A percentile compares a stretch with the other conserved stretches of the same genome.
Conservation (phyloP, 2,113 vertebrate species). For the Girardinichthys multiradiatus region DNA sequence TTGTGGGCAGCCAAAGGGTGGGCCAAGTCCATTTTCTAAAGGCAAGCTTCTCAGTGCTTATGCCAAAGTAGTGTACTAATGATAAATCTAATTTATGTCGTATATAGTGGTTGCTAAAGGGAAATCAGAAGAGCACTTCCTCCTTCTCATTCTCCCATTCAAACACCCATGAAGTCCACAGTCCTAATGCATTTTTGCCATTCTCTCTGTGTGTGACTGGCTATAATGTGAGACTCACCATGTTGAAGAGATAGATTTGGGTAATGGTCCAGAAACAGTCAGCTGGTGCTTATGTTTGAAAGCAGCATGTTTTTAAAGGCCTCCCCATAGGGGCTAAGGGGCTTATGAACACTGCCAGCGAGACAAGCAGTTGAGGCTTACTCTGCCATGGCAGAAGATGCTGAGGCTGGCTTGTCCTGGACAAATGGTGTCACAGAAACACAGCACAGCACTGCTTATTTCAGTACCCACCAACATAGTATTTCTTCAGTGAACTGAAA, state of each 20-base stretch:
- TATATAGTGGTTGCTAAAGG: background rate
- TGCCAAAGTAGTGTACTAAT: background rate
- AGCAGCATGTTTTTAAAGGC: constrained; percentile 55
- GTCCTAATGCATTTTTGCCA: constrained; percentile 4
- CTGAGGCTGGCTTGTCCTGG: background rate
- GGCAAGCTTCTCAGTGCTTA: too few species aligned
- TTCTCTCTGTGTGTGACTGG: constrained; percentile 26
- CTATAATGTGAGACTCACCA: constrained; percentile 62
- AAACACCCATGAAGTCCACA: constrained; percentile 9
- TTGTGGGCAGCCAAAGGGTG: too few species aligned
- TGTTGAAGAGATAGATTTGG: constrained; percentile 52
- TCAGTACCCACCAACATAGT: background rate
- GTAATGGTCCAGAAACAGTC: constrained; percentile 34
- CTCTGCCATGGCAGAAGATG: background rate
- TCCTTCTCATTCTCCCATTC: constrained; percentile 1
- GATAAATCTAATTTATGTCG: background rate
- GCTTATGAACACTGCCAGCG: constrained; percentile 10
- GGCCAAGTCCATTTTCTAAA: too few species aligned
- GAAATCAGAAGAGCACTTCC: background rate
- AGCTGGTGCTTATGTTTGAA: constrained; percentile 41
- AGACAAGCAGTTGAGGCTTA: constrained; percentile 7
- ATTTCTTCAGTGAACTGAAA: background rate
- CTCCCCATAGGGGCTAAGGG: constrained; percentile 34
- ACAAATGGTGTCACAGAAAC: background rate
- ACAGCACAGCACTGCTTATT: background rate